Evolutionary conservation across 2,113 vertebrate species (phyloP).

Genomic region (Petroica traversi): DNA sequence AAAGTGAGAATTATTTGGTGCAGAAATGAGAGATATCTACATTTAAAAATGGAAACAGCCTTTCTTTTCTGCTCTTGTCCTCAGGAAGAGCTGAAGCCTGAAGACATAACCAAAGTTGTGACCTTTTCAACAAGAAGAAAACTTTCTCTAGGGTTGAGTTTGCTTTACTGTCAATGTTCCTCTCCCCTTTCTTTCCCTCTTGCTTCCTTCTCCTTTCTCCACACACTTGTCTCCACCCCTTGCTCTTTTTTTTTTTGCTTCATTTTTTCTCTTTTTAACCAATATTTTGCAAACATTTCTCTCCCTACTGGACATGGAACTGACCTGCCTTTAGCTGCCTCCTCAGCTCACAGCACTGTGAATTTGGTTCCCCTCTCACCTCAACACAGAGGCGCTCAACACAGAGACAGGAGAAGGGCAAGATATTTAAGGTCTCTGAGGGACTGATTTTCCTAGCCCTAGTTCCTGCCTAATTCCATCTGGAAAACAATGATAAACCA

Average conservation of each 20-base stretch:
- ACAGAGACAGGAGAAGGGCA: background rate
- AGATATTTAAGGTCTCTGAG: background rate
- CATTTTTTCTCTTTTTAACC: background rate
- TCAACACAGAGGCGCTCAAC: background rate
- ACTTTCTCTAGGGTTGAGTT: background rate
- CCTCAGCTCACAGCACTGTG: accelerated
- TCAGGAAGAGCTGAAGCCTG: background rate
- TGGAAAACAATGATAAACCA: background rate
- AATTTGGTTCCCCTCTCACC: background rate
- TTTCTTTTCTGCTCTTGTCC: background rate
- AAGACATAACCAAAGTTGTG: background rate
- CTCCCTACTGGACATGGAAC: background rate
- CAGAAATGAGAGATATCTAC: background rate
- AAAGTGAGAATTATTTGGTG: background rate
- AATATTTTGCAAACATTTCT: background rate
- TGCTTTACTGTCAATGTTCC: background rate
- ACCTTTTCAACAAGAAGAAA: background rate
- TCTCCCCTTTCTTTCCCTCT: background rate
- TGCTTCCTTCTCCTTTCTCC: background rate
- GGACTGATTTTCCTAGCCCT: background rate
- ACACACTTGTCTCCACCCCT: background rate
- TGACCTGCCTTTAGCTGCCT: background rate
- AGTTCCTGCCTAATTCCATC: background rate
- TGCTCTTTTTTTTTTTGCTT: background rate
- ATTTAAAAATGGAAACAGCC: background rate